These are phyloP conservation scores for Lanius collurio DNA, from an alignment of 2,113 vertebrate species.

Conservation along the genomic window DNA sequence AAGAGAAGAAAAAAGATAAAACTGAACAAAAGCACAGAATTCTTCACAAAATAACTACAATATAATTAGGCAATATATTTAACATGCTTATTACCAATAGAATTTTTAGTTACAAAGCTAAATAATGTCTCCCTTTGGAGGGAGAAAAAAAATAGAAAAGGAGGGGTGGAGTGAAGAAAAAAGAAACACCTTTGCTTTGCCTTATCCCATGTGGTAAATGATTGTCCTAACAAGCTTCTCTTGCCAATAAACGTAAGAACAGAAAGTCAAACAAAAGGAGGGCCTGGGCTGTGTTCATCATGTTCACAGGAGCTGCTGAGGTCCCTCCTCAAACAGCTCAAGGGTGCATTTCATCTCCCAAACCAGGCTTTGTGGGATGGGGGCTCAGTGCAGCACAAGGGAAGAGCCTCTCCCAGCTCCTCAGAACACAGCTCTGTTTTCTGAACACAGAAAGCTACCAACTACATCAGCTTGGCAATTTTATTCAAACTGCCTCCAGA, in stretches of 20 bases:
- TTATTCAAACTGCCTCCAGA: neutral
- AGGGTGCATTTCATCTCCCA: neutral
- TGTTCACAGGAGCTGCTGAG: neutral
- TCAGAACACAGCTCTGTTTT: neutral
- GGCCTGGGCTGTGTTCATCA: neutral
- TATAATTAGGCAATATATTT: slow-evolving; percentile 66
- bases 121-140: neutral
- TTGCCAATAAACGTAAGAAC: neutral
- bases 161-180: neutral
- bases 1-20: slow-evolving; percentile 45
- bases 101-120: slow-evolving; percentile 15
- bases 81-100: slow-evolving; percentile 47
- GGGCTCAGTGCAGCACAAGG: neutral
- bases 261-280: neutral
- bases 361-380: neutral
- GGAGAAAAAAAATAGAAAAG: neutral
- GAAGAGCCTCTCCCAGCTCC: neutral
- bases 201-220: neutral
- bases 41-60: slow-evolving; percentile 55
- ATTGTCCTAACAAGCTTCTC: neutral
- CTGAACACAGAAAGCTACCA: neutral
- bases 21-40: slow-evolving; percentile 52
- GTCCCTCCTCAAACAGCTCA: neutral
- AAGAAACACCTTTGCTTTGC: neutral
- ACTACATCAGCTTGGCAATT: neutral